Base-by-base conservation (phyloP, 1,140 invertebrate genomes). In the Saccostrea echinata region DNA sequence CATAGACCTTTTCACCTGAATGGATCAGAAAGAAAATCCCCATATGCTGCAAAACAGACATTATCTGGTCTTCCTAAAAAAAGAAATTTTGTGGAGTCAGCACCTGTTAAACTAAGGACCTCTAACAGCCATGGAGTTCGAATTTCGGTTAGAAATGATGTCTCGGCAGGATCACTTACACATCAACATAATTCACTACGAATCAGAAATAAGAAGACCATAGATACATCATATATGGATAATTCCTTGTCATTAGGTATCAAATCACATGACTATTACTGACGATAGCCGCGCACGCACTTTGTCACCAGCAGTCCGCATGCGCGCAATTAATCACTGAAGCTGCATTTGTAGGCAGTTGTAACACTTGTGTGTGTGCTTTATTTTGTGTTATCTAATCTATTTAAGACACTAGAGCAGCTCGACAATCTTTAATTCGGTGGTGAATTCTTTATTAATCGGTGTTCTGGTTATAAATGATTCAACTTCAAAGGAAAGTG, bases 291-390 rank as follows among this genome's bases (percentile, higher is more conserved):
- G 68, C 68, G 68, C 68, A 76, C 68, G 68, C 68, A 76, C 30
- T 76, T 76, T 76, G 68, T 76, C 68, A 76, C 24, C 68, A 76
- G 68, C 68, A 76, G 24, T 27, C 68, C 68, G 68, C 68, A 76
- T 76, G 68, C 68, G 68, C 68, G 68, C 68, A 76, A 76, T 27
- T 76, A 76, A 76, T 76, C 68, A 76, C 68, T 76, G 68, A 76
- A 30, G 27, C 68, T 76, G 68, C 68, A 76, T 30, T 30, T 76
- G 68, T 30, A 30, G 27, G 27, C 24, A 76, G 68, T 76, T 76
- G 68, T 76, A 76, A 76, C 68, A 76, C 68, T 76, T 76, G 68
- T 76, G 68, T 76, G 68, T 76, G 68, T 76, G 68, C 68, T 76
- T 68, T 76, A 76, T 27, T 76, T 9, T 76, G 68, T 76, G 68